These are phyloP conservation scores for Agrenia bidenticulata DNA, from an alignment of 2,888 invertebrate genomes.

Conservation along the genomic window DNA sequence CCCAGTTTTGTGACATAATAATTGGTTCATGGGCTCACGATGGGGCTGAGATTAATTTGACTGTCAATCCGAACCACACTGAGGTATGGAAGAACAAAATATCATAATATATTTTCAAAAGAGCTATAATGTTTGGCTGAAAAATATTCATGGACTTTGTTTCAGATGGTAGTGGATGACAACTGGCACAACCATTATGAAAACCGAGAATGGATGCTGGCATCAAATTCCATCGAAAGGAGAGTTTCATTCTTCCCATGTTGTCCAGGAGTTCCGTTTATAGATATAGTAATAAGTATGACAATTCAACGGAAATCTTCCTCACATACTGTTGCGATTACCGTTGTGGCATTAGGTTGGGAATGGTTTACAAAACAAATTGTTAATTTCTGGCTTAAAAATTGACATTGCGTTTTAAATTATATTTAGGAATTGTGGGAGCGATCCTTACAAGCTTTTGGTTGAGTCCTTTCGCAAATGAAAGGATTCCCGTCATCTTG, in stretches of 20 bases:
- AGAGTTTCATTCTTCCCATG: slow-evolving; percentile 1
- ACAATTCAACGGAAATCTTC: slow-evolving; percentile 22
- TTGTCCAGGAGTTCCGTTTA: slow-evolving; percentile 15
- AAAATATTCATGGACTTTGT: too few relatives aligned
- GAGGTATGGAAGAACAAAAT: slow-evolving; percentile 17
- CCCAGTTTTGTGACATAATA: slow-evolving; percentile 23
- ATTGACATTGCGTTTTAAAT: neutral
- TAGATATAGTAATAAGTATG: slow-evolving; percentile 26
- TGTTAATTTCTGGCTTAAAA: neutral
- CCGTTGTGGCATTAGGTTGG: slow-evolving; percentile 29
- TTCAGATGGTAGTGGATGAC: slow-evolving; percentile 13
- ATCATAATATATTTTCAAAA: too few relatives aligned
- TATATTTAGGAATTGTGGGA: slow-evolving; percentile 27
- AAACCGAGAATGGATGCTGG: slow-evolving; percentile 31
- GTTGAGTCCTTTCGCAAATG: slow-evolving; percentile 35
- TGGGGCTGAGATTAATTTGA: slow-evolving; percentile 19
- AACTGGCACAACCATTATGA: slow-evolving; percentile 15
- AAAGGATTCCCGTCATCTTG: slow-evolving; percentile 31
- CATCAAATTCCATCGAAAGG: slow-evolving; percentile 9
- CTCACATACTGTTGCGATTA: slow-evolving; percentile 29
- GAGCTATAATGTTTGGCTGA: too few relatives aligned
- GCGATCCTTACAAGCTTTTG: slow-evolving; percentile 36
- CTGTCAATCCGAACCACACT: slow-evolving; percentile 11
- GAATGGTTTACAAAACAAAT: neutral
- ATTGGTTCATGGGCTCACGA: slow-evolving; percentile 30